These are phyloP conservation scores for Pristionchus pacificus DNA, from an alignment of 1,140 invertebrate genomes.

Conservation along the genomic window DNA sequence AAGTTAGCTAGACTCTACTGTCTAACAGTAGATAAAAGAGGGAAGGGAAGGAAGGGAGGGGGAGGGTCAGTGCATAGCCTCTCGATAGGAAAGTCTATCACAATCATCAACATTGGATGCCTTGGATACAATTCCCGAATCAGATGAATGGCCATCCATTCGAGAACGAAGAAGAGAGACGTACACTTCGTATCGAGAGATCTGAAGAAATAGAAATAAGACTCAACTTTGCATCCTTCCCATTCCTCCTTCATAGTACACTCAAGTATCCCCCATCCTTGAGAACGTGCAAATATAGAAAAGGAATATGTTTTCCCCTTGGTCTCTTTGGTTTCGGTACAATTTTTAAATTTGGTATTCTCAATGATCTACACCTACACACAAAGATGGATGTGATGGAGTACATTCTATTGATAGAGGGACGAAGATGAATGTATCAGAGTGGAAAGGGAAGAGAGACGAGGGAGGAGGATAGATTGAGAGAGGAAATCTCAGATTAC, in stretches of 20 bases:
- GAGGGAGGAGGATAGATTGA: neutral
- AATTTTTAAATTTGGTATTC: too few species aligned
- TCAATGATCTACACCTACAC: too few species aligned
- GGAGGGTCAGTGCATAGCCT: neutral
- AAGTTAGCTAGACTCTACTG: too few species aligned
- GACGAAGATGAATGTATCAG: too few species aligned
- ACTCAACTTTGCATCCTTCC: neutral
- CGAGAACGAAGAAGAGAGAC: neutral
- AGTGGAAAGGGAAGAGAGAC: neutral
- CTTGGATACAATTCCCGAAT: neutral
- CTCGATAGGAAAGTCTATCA: neutral
- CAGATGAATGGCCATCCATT: neutral
- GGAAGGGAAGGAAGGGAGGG: neutral
- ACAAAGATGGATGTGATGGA: too few species aligned
- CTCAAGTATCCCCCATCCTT: too few species aligned
- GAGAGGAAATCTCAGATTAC: neutral
- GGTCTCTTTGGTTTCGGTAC: too few species aligned
- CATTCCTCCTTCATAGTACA: neutral
- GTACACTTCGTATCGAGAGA: neutral
- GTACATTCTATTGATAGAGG: too few species aligned
- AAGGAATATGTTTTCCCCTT: too few species aligned
- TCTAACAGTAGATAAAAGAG: too few species aligned
- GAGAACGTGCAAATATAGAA: too few species aligned
- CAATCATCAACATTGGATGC: neutral
- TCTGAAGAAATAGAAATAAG: neutral